phyloP scores from a whole-genome alignment of 2,888 invertebrate genomes.

The Cryptus armator region DNA sequence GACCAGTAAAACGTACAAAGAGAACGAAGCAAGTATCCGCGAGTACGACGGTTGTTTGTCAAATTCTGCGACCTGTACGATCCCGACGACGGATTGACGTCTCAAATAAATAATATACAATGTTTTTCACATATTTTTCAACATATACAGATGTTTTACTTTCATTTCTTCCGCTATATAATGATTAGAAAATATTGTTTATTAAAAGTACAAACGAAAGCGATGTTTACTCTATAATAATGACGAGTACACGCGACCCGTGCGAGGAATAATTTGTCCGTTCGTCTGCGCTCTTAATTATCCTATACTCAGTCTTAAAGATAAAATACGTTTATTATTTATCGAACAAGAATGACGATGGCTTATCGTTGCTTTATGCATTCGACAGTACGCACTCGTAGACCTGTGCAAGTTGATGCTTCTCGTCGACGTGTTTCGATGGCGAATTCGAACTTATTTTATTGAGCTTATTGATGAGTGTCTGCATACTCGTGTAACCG shows the following conservation, averaged over 20 bases:
- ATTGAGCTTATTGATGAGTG: slow-evolving; percentile 87
- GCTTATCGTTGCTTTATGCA: not conserved
- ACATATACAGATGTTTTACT: not conserved
- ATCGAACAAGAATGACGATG: not conserved
- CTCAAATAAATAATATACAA: not conserved
- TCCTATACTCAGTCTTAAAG: slow-evolving; percentile 55
- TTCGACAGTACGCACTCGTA: slow-evolving; percentile 32
- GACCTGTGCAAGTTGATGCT: slow-evolving; percentile 30
- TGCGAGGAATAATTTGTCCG: not conserved
- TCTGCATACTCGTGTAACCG: slow-evolving; percentile 87
- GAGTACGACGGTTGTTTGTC: slow-evolving; percentile 89
- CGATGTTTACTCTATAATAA: slow-evolving; percentile 6
- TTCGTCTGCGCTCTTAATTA: not conserved
- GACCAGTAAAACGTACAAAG: slow-evolving; percentile 85
- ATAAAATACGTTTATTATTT: slow-evolving; percentile 32
- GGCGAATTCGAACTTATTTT: slow-evolving; percentile 79
- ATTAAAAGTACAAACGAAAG: slow-evolving; percentile 41
- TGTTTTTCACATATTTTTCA: not conserved
- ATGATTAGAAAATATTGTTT: slow-evolving; percentile 50
- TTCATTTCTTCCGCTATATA: not conserved
- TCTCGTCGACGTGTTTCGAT: slow-evolving; percentile 34
- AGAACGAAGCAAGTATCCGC: slow-evolving; percentile 86
- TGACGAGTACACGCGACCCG: too few species aligned
- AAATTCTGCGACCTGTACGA: slow-evolving; percentile 87
- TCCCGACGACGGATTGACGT: slow-evolving; percentile 72